Base-by-base conservation (phyloP, 2,888 invertebrate species). In the Lepidochitona cinerea region DNA sequence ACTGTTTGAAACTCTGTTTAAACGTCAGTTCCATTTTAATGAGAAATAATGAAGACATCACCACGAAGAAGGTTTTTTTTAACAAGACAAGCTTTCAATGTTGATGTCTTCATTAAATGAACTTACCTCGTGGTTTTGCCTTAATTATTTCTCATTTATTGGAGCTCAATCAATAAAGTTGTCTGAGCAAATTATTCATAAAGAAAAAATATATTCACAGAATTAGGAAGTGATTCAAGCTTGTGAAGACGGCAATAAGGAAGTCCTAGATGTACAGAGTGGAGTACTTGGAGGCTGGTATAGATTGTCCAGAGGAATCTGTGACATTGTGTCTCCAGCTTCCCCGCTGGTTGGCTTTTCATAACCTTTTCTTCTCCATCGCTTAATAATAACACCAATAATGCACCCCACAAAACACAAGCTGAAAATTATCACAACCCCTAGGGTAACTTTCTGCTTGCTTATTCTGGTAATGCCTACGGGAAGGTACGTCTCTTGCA, bases 251-350 rank as follows among this genome's bases (percentile, higher is more conserved):
- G 79, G 74, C 36, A 87, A 81, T 35, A 89, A 82, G 0, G 88
- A 87, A 12, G 88, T 88, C 59, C 84, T 82, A 1, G 88, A 89
- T 18, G 88, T 87, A 71, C 87, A 88, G 71, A 88, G 77, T 0
- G 87, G 86, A 4, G 88, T 85, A 33, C 81, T 85, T 6, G 86
- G 87, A 0, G 90, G 90, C 67, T 90, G 86, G 81, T 90, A 89
- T 3, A 91, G 78, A 74, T 90, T 90, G 72, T 91, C 91, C 72
- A 91, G 79, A 3, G 91, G 91, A 54, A 91, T 91, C 68, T 89
- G 87, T 32, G 87, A 84, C 81, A 89, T 87, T 37, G 79, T 79
- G 52, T 85, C 86, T 32, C 87, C 83, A 70, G 88, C 88, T 53
- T 88, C 86, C 32, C 77, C 70, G 26, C 78, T 77, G 76, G 73